These are phyloP conservation scores for Aspidiotus rigidus DNA, from an alignment of 2,888 invertebrate genomes.

Conservation along the genomic window DNA sequence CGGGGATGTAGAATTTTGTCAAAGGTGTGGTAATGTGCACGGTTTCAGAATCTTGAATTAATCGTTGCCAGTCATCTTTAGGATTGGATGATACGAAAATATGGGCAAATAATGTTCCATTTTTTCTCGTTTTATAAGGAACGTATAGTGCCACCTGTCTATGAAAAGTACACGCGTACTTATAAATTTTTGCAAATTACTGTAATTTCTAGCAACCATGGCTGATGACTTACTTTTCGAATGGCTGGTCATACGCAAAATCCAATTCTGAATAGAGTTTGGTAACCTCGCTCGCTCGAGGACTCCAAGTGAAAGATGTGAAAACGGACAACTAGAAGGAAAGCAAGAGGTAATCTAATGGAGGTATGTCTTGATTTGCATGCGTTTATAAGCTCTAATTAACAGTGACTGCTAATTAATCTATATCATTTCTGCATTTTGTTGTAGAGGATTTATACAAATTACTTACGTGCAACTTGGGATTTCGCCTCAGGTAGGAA, in stretches of 20 bases:
- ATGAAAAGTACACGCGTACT: conserved; percentile 29
- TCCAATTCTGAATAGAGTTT: conserved; percentile 53
- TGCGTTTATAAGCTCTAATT: no score
- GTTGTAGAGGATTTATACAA: background rate
- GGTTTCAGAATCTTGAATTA: conserved; percentile 37
- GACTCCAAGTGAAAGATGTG: conserved; percentile 54
- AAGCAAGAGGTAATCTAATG: background rate
- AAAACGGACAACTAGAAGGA: conserved; percentile 54
- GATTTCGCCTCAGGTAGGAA: conserved; percentile 59
- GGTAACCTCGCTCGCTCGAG: conserved; percentile 50
- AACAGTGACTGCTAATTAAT: no score
- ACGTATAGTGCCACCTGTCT: conserved; percentile 61
- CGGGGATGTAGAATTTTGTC: conserved; percentile 35
- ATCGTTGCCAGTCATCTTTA: conserved; percentile 25
- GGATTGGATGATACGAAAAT: conserved; percentile 47
- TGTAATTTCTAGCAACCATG: conserved; percentile 18
- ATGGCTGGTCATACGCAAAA: conserved; percentile 56
- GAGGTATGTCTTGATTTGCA: background rate
- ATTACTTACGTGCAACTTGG: conserved; percentile 49
- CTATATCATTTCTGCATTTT: background rate
- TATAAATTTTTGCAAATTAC: conserved; percentile 13
- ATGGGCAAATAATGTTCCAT: conserved; percentile 76
- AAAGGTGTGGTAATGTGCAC: conserved; percentile 37
- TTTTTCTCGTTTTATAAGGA: conserved; percentile 64
- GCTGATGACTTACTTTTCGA: conserved; percentile 45